phyloP scores from a whole-genome alignment of 2,797 vertebrate species.

The Artibeus jamaicensis region DNA sequence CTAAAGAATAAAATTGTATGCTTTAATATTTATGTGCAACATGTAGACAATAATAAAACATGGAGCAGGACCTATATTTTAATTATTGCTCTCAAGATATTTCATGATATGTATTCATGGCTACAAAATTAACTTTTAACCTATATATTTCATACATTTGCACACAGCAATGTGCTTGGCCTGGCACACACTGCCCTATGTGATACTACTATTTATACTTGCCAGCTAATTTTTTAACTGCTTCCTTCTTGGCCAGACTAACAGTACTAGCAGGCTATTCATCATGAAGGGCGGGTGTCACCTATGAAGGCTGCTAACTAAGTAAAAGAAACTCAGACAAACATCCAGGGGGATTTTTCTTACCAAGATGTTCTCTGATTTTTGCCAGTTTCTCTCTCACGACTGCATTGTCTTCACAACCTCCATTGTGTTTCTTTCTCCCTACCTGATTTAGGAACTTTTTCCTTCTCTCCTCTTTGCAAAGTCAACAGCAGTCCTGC shows the following conservation, averaged over 20 bases:
- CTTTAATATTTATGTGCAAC: background rate
- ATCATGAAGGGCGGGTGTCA: background rate
- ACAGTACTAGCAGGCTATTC: constrained; percentile 50
- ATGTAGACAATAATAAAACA: constrained; percentile 23
- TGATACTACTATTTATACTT: constrained; percentile 41
- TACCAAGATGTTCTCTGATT: background rate
- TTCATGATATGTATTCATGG: background rate
- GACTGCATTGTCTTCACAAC: background rate
- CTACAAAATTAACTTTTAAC: constrained; percentile 40
- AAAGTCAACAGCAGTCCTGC: background rate
- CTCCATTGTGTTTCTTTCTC: background rate
- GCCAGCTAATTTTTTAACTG: constrained; percentile 56
- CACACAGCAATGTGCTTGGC: constrained; percentile 48
- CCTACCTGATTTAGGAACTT: background rate
- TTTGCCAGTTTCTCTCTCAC: background rate
- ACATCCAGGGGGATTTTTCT: background rate
- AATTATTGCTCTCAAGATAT: background rate
- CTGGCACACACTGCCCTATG: background rate
- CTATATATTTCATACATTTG: constrained; percentile 42
- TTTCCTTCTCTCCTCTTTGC: background rate
- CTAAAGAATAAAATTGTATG: background rate
- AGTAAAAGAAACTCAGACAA: constrained; percentile 34
- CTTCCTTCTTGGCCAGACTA: constrained; percentile 54
- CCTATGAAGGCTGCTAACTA: constrained; percentile 6
- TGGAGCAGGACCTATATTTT: background rate